Percentiles rank a stretch among this genome's conserved stretches.
phyloP scores from a whole-genome alignment of 2,113 vertebrate species.

The Cyprinodon tularosa region DNA sequence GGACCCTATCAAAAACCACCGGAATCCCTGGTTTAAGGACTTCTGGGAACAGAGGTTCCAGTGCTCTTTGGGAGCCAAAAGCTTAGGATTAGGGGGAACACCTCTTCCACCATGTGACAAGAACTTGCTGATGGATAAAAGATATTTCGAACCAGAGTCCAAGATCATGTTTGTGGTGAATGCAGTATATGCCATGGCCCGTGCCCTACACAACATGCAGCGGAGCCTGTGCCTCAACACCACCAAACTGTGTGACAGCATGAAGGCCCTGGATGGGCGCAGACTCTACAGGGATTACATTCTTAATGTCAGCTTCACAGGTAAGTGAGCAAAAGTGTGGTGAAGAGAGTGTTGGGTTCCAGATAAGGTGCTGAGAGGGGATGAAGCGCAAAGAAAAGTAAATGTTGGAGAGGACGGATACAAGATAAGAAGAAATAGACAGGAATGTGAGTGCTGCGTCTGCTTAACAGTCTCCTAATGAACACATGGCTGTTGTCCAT shows the following conservation, averaged over 20 bases:
- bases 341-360: constrained; percentile 5
- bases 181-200: constrained; percentile 95
- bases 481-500: constrained; percentile 54
- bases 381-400: constrained; percentile 26
- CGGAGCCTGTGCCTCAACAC: constrained; percentile 92
- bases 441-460: constrained; percentile 23
- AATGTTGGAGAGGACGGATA: constrained; percentile 9
- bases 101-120: constrained; percentile 84
- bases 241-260: constrained; percentile 91
- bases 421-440: constrained; percentile 16
- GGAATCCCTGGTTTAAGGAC: constrained; percentile 97
- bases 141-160: constrained; percentile 94
- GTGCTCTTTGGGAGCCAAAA: constrained; percentile 81
- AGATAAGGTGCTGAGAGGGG: constrained; percentile 43
- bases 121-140: constrained; percentile 86
- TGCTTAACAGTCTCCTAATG: constrained; percentile 56
- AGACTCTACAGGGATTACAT: constrained; percentile 94
- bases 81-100: constrained; percentile 50
- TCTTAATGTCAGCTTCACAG: constrained; percentile 95
- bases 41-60: constrained; percentile 99
- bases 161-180: constrained; percentile 99
- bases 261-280: constrained; percentile 92
- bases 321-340: constrained; percentile 77
- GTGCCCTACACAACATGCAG: constrained; percentile 94
- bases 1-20: constrained; percentile 87